A percentile compares a stretch with the other conserved stretches of the same genome.
phyloP scores from a whole-genome alignment of 2,888 invertebrate genomes.

The Cephus pygmeus region DNA sequence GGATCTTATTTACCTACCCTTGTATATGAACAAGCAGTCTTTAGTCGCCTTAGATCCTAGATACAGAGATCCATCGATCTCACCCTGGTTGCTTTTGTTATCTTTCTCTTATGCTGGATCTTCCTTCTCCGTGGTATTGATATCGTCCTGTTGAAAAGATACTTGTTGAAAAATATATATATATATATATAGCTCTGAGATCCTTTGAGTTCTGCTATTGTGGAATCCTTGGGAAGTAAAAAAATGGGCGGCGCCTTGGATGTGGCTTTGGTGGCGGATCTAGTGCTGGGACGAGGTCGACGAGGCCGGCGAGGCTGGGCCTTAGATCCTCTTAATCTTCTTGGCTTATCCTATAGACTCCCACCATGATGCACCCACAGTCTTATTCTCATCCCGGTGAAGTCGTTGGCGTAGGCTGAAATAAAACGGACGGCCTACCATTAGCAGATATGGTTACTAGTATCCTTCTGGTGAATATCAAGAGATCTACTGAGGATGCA shows the following conservation, averaged over 20 bases:
- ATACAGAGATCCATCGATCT: neutral
- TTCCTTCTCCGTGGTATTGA: too few relatives aligned
- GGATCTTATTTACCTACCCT: too few relatives aligned
- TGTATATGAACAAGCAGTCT: too few relatives aligned
- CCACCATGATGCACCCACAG: neutral
- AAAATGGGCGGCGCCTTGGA: conserved; percentile 65
- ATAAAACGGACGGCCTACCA: conserved; percentile 40
- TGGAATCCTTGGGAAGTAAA: conserved; percentile 44
- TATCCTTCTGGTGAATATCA: conserved; percentile 51
- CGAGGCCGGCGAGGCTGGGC: conserved; percentile 50
- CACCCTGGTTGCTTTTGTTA: neutral
- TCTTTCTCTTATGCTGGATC: neutral
- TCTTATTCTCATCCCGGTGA: neutral
- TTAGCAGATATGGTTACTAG: conserved; percentile 48
- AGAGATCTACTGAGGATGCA: conserved; percentile 40
- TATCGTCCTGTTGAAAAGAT: too few relatives aligned
- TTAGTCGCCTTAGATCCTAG: too few relatives aligned
- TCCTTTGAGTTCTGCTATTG: too few relatives aligned
- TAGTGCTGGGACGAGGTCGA: conserved; percentile 36
- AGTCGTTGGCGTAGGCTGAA: conserved; percentile 19
- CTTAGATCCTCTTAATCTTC: conserved; percentile 36
- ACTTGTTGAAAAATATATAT: too few relatives aligned
- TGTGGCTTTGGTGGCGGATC: conserved; percentile 45
- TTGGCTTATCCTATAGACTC: neutral
- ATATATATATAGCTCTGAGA: too few relatives aligned